A percentile compares a stretch with the other conserved stretches of the same genome.
These are phyloP conservation scores for Pteronotus mesoamericanus DNA, from an alignment of 2,797 vertebrate species.

Conservation along the genomic window DNA sequence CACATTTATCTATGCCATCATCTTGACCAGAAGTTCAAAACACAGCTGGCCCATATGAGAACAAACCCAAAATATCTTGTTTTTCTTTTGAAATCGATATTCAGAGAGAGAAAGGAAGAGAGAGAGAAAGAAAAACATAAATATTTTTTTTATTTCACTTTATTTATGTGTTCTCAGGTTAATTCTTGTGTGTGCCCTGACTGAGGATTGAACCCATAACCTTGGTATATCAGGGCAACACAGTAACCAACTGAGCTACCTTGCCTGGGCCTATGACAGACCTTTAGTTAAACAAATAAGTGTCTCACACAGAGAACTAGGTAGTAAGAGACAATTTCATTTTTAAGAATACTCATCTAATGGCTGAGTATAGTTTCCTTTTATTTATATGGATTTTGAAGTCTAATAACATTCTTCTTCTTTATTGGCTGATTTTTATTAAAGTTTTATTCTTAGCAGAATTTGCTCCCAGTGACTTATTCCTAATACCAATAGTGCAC, in stretches of 20 bases:
- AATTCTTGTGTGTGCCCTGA: neutral
- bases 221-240: neutral
- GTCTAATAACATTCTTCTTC: neutral
- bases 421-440: slow-evolving; percentile 33
- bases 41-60: neutral
- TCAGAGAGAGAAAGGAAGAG: neutral
- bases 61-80: neutral
- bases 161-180: neutral
- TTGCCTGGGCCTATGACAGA: neutral
- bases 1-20: neutral
- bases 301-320: neutral
- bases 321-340: slow-evolving; percentile 1
- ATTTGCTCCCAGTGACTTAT: slow-evolving; percentile 31
- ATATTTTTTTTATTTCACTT: neutral
- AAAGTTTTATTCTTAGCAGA: slow-evolving; percentile 43
- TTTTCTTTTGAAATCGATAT: neutral
- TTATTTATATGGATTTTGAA: slow-evolving; percentile 26
- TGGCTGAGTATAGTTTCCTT: neutral
- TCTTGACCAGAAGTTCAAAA: neutral
- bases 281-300: neutral
- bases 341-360: neutral
- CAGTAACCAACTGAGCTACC: too few relatives aligned
- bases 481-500: slow-evolving; percentile 60
- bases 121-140: neutral
- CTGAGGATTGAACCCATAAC: neutral